Percentiles rank a stretch among this genome's conserved stretches.
phyloP scores from a whole-genome alignment of 2,888 invertebrate genomes.

The Temnothorax ravouxi region DNA sequence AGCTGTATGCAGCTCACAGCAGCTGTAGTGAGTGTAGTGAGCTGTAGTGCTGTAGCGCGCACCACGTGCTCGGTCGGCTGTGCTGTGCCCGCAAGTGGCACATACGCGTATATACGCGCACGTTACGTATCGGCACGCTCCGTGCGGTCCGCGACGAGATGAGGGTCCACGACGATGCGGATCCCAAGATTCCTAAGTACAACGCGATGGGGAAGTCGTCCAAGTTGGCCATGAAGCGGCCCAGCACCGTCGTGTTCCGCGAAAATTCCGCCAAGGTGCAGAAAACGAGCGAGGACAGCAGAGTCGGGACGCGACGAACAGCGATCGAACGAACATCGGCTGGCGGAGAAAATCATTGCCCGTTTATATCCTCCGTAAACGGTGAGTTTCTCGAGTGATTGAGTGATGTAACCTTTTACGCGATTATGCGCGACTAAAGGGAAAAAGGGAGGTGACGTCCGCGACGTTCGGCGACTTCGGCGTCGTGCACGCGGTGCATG shows the following conservation, averaged over 20 bases:
- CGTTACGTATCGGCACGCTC: not conserved
- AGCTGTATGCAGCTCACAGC: conserved; percentile 67
- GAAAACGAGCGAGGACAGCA: conserved; percentile 72
- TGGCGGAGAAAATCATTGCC: conserved; percentile 85
- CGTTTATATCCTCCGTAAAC: conserved; percentile 85
- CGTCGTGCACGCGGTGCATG: not conserved
- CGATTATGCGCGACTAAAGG: not conserved
- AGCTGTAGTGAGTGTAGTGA: too few relatives aligned
- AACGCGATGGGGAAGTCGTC: conserved; percentile 79
- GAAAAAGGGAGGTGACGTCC: not conserved
- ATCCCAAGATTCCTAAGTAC: conserved; percentile 80
- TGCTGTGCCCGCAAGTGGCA: not conserved
- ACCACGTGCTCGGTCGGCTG: conserved; percentile 76
- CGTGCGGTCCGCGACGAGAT: conserved; percentile 66
- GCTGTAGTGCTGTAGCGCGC: conserved; percentile 60
- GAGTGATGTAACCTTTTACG: not conserved
- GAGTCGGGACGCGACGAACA: conserved; percentile 42
- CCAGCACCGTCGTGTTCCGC: conserved; percentile 77
- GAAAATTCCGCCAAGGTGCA: conserved; percentile 77
- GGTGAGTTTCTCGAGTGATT: conserved; percentile 75
- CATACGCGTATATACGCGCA: not conserved
- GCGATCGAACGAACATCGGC: conserved; percentile 68
- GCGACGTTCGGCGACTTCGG: too few relatives aligned
- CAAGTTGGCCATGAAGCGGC: conserved; percentile 81
- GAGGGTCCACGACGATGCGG: conserved; percentile 84